A percentile compares a stretch with the other conserved stretches of the same genome.
Conservation (phyloP, 2,888 invertebrate genomes). For the Autographa gamma region DNA sequence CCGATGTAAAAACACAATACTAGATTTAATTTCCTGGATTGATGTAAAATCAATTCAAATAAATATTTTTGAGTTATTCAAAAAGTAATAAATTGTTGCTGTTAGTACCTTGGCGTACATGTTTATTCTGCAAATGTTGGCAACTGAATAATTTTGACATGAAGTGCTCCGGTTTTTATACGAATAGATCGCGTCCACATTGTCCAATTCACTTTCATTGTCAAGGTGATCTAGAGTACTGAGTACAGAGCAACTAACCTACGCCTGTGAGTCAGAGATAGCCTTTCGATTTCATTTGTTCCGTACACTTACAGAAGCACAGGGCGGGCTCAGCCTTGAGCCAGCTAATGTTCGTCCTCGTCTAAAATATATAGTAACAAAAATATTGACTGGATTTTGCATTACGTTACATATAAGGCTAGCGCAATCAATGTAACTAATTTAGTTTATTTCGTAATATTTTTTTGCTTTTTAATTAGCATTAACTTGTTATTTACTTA, state of each 20-base stretch:
- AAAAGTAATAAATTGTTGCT: slow-evolving; percentile 33
- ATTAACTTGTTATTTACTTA: background rate
- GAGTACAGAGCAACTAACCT: slow-evolving; percentile 63
- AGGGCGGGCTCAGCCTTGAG: slow-evolving; percentile 74
- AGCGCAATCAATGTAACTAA: slow-evolving; percentile 26
- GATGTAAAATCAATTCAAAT: slow-evolving; percentile 10
- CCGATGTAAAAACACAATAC: background rate
- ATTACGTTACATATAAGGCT: slow-evolving; percentile 45
- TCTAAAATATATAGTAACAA: slow-evolving; percentile 41
- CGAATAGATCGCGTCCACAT: slow-evolving; percentile 71
- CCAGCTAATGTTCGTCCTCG: slow-evolving; percentile 59
- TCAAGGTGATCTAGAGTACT: slow-evolving; percentile 80
- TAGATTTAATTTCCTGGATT: background rate
- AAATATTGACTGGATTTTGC: slow-evolving; percentile 35
- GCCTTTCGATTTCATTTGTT: slow-evolving; percentile 86
- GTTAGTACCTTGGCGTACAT: slow-evolving; percentile 86
- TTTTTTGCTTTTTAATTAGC: background rate
- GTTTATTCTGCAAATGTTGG: slow-evolving; percentile 85
- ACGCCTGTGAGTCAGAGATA: slow-evolving; percentile 82
- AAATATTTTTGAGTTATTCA: slow-evolving; percentile 17
- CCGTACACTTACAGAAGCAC: slow-evolving; percentile 68
- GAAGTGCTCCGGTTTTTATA: slow-evolving; percentile 86
- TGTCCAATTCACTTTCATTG: slow-evolving; percentile 87
- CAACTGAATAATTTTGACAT: slow-evolving; percentile 85
- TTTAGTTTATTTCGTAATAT: slow-evolving; percentile 17